Conservation (phyloP, 1,140 invertebrate genomes). For the Zaprionus davidi region DNA sequence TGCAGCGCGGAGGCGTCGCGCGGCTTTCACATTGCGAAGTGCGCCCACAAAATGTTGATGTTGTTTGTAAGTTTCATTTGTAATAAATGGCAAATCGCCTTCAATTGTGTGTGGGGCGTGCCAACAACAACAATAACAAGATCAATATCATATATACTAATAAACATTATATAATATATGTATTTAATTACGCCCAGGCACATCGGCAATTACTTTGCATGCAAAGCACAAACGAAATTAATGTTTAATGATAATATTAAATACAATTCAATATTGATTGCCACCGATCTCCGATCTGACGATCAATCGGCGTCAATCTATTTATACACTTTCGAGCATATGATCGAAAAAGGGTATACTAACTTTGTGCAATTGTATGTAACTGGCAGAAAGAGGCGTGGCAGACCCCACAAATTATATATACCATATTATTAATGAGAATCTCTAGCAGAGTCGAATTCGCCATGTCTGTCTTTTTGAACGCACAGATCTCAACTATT, state of each 20-base stretch:
- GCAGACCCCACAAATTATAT: too few relatives aligned
- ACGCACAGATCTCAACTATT: too few relatives aligned
- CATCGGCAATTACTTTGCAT: constrained; percentile 10
- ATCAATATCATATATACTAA: constrained; percentile 44
- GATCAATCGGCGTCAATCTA: background rate
- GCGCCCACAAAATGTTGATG: constrained; percentile 59
- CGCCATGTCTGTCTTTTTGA: too few relatives aligned
- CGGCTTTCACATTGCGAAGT: background rate
- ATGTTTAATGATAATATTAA: constrained; percentile 18
- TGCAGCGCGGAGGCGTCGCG: background rate
- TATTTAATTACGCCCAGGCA: background rate
- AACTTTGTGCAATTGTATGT: too few relatives aligned
- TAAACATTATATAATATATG: background rate
- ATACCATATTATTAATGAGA: too few relatives aligned
- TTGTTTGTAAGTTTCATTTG: constrained; percentile 54
- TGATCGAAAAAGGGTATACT: too few relatives aligned
- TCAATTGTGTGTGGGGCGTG: constrained; percentile 55
- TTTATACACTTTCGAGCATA: background rate
- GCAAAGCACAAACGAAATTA: constrained; percentile 1
- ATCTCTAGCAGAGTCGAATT: too few relatives aligned
- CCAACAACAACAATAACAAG: constrained; percentile 18
- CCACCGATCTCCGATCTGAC: background rate
- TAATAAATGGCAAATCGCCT: constrained; percentile 64
- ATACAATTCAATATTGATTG: constrained; percentile 7
- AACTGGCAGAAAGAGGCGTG: too few relatives aligned